phyloP scores from a whole-genome alignment of 2,888 invertebrate genomes.

The Scrobipalpa atriplicella region DNA sequence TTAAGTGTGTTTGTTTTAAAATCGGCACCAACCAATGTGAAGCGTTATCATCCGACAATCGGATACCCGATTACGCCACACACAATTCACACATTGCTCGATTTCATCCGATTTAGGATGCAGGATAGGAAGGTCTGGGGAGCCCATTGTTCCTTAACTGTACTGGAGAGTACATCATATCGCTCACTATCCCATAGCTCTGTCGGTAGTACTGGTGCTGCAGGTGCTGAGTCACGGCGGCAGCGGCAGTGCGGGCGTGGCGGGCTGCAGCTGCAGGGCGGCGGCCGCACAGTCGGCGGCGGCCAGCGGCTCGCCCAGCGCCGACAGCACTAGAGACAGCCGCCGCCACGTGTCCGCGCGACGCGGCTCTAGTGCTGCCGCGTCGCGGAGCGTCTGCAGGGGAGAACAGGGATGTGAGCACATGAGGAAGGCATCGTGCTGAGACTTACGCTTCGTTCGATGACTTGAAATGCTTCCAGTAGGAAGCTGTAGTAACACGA shows the following conservation, averaged over 20 bases:
- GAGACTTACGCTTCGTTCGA: background rate
- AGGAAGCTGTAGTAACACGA: no score
- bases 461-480: no score
- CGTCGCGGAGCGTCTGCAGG: constrained; percentile 86
- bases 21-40: no score
- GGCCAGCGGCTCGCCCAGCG: constrained; percentile 91
- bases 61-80: no score
- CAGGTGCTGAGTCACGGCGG: constrained; percentile 29
- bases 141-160: no score
- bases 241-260: constrained; percentile 89
- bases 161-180: background rate
- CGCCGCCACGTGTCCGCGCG: constrained; percentile 97
- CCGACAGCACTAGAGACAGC: constrained; percentile 93
- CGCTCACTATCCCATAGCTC: no score
- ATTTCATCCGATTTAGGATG: no score
- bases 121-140: no score
- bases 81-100: no score
- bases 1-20: no score
- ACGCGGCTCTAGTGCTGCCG: constrained; percentile 92
- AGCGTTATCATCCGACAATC: no score
- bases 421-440: background rate
- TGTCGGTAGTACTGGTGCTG: background rate
- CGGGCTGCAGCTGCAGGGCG: constrained; percentile 93
- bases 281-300: constrained; percentile 97
- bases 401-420: background rate